Evolutionary conservation across 1,140 invertebrate species (phyloP).

Genomic region (Formica selysi): DNA sequence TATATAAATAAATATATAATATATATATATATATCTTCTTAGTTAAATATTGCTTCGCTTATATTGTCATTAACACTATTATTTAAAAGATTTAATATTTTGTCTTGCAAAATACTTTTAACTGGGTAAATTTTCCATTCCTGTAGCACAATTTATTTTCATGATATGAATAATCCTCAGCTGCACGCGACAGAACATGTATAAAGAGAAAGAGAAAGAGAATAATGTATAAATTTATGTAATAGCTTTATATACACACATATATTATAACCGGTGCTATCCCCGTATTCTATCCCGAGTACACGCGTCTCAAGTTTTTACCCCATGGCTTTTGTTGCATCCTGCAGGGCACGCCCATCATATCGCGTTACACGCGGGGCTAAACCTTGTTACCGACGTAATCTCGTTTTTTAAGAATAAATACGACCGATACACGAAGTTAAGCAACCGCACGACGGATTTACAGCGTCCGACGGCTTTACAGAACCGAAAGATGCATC

Average conservation of each 20-base stretch:
- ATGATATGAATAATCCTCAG: slow-evolving; percentile 7
- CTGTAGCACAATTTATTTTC: slow-evolving; percentile 48
- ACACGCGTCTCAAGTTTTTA: slow-evolving; percentile 47
- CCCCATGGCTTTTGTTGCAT: slow-evolving; percentile 45
- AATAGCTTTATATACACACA: neutral
- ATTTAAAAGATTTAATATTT: neutral
- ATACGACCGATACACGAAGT: slow-evolving; percentile 55
- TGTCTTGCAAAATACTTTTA: neutral
- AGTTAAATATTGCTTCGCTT: neutral
- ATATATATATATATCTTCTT: neutral
- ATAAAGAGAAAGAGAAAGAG: slow-evolving; percentile 10
- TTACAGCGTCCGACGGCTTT: slow-evolving; percentile 47
- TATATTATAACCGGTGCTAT: neutral
- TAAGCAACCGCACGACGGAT: slow-evolving; percentile 50
- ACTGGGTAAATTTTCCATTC: neutral
- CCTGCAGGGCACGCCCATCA: slow-evolving; percentile 1
- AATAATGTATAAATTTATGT: neutral
- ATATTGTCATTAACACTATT: slow-evolving; percentile 8
- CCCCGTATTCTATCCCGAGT: neutral
- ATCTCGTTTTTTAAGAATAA: slow-evolving; percentile 64
- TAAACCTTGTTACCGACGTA: slow-evolving; percentile 53
- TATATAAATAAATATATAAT: too few species aligned
- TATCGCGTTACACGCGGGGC: slow-evolving; percentile 51
- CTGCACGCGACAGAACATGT: neutral
- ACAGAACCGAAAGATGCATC: slow-evolving; percentile 27